Evolutionary conservation across 2,888 invertebrate species (phyloP).

Genomic region (Xanthia togata): DNA sequence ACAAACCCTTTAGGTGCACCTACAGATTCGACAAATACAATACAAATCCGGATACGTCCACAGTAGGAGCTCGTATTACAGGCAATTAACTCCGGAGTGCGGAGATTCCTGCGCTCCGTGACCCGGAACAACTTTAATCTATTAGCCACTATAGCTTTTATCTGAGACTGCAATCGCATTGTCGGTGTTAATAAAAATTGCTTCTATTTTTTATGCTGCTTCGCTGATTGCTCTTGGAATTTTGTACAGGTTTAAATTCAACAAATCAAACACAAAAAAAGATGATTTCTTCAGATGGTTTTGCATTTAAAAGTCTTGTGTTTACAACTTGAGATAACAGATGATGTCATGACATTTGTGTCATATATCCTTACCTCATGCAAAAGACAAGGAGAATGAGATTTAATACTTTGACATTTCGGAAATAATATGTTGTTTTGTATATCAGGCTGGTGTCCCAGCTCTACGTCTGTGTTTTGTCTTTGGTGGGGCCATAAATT

Average conservation of each 20-base stretch:
- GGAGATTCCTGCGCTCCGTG: constrained; percentile 26
- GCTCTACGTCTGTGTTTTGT: neutral
- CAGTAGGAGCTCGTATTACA: constrained; percentile 30
- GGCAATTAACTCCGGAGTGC: constrained; percentile 46
- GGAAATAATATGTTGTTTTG: no score
- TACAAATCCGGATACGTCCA: constrained; percentile 12
- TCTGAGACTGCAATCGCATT: constrained; percentile 12
- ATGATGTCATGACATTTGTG: neutral
- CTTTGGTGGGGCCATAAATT: neutral
- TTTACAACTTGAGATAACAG: neutral
- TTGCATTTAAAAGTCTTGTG: neutral
- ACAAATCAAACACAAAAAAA: neutral
- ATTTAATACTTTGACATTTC: neutral
- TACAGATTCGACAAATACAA: constrained; percentile 6
- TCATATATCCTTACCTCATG: neutral
- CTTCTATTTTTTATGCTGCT: neutral
- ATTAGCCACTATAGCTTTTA: constrained; percentile 29
- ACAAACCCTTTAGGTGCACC: neutral
- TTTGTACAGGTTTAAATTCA: neutral
- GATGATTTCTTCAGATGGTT: neutral
- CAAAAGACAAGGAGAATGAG: neutral
- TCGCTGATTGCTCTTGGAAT: neutral
- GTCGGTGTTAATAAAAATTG: constrained; percentile 18
- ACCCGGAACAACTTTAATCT: constrained; percentile 47
- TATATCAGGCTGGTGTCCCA: neutral